Evolutionary conservation across 2,797 vertebrate species (phyloP).

Genomic region (Hypotaenidia philippensis): DNA sequence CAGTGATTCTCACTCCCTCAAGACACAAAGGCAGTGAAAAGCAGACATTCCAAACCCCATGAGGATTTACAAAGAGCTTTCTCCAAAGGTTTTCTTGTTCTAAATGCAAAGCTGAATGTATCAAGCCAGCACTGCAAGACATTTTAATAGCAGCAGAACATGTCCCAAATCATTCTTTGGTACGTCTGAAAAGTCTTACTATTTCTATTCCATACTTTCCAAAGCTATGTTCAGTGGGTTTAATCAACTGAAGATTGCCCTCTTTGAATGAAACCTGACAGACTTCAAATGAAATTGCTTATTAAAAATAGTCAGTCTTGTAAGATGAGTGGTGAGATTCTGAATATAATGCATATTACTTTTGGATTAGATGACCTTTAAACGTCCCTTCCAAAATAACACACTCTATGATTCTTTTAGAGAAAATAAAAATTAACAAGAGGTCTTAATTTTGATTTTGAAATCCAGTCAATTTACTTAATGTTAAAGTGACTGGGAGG

Average conservation of each 20-base stretch:
- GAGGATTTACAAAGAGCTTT: neutral
- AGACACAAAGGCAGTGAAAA: neutral
- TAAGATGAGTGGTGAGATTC: neutral
- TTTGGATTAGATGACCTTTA: neutral
- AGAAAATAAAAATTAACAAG: neutral
- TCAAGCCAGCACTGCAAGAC: neutral
- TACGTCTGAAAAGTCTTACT: neutral
- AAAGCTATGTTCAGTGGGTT: neutral
- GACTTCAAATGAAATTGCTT: neutral
- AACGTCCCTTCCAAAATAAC: too few relatives aligned
- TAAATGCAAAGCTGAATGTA: neutral
- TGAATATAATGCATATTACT: neutral
- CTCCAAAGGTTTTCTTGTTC: neutral
- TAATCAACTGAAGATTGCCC: neutral
- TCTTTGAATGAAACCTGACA: neutral
- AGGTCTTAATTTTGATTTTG: neutral
- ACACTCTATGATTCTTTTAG: too few relatives aligned
- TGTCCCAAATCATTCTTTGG: neutral
- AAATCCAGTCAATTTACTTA: too few relatives aligned
- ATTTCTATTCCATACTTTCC: neutral
- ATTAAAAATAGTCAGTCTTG: neutral
- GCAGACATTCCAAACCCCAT: neutral
- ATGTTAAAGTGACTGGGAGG: neutral
- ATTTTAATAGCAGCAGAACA: neutral
- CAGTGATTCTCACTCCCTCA: neutral